phyloP scores from a whole-genome alignment of 2,113 vertebrate species.

The Rissa tridactyla region DNA sequence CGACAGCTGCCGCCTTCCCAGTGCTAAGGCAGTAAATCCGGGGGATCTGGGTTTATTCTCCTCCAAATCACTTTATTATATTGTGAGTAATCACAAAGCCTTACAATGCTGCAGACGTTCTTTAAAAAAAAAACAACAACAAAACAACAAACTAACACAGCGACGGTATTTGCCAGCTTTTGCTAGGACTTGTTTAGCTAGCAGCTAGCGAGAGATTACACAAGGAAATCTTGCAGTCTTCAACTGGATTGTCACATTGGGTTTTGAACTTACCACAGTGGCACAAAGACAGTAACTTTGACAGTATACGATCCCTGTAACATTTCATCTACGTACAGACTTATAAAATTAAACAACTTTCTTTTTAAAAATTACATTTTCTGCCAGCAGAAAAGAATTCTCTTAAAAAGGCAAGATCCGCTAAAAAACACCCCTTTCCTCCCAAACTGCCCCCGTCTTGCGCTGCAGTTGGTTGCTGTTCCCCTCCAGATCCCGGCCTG shows the following conservation, averaged over 20 bases:
- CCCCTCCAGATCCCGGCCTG: not conserved
- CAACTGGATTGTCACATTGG: not conserved
- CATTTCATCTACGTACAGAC: not conserved
- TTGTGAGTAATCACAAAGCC: slow-evolving; percentile 39
- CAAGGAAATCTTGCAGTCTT: slow-evolving; percentile 31
- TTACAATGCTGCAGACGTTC: slow-evolving; percentile 35
- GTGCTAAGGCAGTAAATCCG: not conserved
- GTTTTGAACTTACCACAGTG: slow-evolving; percentile 21
- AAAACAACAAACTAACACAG: not conserved
- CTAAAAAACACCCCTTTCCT: not conserved
- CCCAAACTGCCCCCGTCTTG: not conserved
- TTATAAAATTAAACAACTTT: slow-evolving; percentile 36
- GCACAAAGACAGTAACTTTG: not conserved
- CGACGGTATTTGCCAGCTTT: not conserved
- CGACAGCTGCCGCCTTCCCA: not conserved
- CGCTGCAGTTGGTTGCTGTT: not conserved
- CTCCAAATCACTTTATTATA: slow-evolving; percentile 57
- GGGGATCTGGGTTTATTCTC: slow-evolving; percentile 3
- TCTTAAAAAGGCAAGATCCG: slow-evolving; percentile 32
- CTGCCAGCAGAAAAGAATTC: slow-evolving; percentile 65
- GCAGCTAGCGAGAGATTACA: not conserved
- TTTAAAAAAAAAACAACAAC: not conserved
- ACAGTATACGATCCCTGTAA: not conserved
- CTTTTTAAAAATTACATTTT: not conserved
- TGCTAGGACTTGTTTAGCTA: not conserved